Base-by-base conservation (phyloP, 1,140 invertebrate genomes). In the Nebria ingens region DNA sequence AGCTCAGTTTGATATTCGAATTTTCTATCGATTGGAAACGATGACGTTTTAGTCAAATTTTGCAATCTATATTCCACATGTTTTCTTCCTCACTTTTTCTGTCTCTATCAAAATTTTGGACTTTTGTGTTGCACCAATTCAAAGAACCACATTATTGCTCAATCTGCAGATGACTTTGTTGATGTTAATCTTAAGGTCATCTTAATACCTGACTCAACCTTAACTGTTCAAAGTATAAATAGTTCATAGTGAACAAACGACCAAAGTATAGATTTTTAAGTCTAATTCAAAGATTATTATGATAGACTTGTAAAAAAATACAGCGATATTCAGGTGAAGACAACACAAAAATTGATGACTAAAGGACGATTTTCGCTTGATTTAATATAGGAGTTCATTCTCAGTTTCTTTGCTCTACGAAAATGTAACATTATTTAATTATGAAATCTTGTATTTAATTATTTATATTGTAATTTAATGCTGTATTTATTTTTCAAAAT, bases 391-490 rank as follows among this genome's bases (percentile, higher is more conserved):
- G 6, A 34, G 17, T 45, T 34, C 25, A 9, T 45, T 12, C 17
- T 45, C 17, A 34, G 9, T 45, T 45, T 45, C 40, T 45, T 45
- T 4, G 15, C 17, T 4, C 17, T 45, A 45, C 17, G 17, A 45
- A 45, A 45, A 12, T 45, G 25, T 12, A 45, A 45, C 40, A 45
- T 45, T n/a, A 45, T 45, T 17, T 11, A 11, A 45, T 45, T 45
- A 11, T 11, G 17, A 45, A 45, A 12, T 45, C 25, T 34, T 34
- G 6, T 45, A 45, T 45, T 45, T 45, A 45, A 45, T 45, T 12
- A 45, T 17, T 45, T 45, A 45, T 45, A 45, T 29, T 45, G 40
- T 45, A 45, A 45, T 45, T 45, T 45, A 45, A 45, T 45, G 40
- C 40, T 45, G 40, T 45, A 45, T 45, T 45, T 45, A 45, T 45